Evolutionary conservation across 2,888 invertebrate species (phyloP).

Genomic region (Microplitis manilae): DNA sequence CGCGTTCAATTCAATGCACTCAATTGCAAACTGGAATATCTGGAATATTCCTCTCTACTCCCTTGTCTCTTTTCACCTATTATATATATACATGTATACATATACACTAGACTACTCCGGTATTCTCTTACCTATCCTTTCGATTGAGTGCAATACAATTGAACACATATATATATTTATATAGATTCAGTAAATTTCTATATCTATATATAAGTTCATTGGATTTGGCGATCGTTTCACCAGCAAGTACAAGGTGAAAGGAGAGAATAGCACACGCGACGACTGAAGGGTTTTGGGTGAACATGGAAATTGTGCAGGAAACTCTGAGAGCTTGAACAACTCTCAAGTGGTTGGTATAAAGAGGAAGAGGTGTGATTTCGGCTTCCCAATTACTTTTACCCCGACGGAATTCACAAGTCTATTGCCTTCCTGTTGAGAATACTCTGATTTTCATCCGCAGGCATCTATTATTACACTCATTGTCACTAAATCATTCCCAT

Average conservation of each 20-base stretch:
- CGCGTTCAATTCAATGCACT: slow-evolving; percentile 28
- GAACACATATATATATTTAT: slow-evolving; percentile 1
- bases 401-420: slow-evolving; percentile 21
- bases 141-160: not conserved
- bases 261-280: slow-evolving; percentile 24
- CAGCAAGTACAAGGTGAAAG: slow-evolving; percentile 24
- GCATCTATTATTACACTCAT: not conserved
- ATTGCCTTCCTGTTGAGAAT: slow-evolving; percentile 12
- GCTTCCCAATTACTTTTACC: slow-evolving; percentile 37
- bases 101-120: not conserved
- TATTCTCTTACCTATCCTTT: slow-evolving; percentile 13
- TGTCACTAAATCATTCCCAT: not conserved
- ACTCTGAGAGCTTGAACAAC: slow-evolving; percentile 27
- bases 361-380: slow-evolving; percentile 35
- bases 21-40: slow-evolving; percentile 4
- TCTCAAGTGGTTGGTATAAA: slow-evolving; percentile 33
- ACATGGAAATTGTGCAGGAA: slow-evolving; percentile 34
- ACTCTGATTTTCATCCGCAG: not conserved
- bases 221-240: slow-evolving; percentile 30
- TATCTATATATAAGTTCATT: slow-evolving; percentile 22
- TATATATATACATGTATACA: not conserved
- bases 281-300: slow-evolving; percentile 26
- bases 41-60: slow-evolving; percentile 2
- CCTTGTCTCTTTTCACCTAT: slow-evolving; percentile 5
- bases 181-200: not conserved